Evolutionary conservation across 30 jellyfish, hydroid and myxozoan genomes (phyloP), one percentile per base, ranked within the genome.

Genomic region (Sanderia malayensis): DNA sequence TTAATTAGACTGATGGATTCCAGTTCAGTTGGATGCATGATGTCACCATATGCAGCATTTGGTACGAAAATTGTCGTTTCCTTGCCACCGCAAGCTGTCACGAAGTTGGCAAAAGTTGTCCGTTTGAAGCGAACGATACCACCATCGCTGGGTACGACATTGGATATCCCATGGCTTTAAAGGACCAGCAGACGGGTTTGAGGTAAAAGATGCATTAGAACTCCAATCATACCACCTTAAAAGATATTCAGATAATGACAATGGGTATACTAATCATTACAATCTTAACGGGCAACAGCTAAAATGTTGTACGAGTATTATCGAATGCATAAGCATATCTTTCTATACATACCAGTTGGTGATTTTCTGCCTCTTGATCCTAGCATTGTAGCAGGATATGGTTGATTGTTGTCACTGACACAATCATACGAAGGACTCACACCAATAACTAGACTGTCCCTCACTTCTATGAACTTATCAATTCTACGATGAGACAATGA

Each of bases 71-170:
- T 58, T 58, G 57, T 63, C 22, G 76, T 78, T 30, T 68, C 78
- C 73, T 75, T 81, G 17, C 79, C 79, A 46, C 81, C 31, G 61
- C 93, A 78, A 0, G 80, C 72, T 19, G 78, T 52, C 15, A 65
- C 46, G 77, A 93, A 93, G 62, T 86, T 46, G 24, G 95, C 94
- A 81, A 93, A 85, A 0, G 95, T 80, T 29, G 82, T 78, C 19
- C 86, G 41, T 46, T 61, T 68, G 67, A 22, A 71, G 1, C 76
- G 66, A 22, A 84, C 28, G 19, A 55, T 25, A 17, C 99, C 99
- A 17, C 86, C 88, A 93, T 85, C 3, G 99, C 96, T 0, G 99
- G 99, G 73, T 93, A 85, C 4, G 94, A 68, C 95, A 78, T 85
- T 25, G 99, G 95, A 32, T 37, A 76, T 76, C 82, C 96, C 96